Conservation (phyloP, 37 sponge, comb jelly and placozoan genomes). For the Lycopodina hypogea region DNA sequence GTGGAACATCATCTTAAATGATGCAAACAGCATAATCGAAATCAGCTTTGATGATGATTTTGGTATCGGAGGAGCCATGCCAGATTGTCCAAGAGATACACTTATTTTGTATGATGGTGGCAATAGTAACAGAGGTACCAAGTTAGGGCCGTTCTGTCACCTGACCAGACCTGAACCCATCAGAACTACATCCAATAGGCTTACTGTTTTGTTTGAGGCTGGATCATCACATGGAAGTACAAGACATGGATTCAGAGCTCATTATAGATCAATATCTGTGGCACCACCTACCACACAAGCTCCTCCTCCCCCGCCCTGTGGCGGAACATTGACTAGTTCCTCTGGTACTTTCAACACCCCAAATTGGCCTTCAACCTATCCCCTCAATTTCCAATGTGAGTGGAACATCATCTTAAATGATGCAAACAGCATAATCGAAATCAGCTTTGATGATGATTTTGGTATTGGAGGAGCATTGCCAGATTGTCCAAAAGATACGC, state of each 20-base stretch:
- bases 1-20: no score
- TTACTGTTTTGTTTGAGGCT: background rate
- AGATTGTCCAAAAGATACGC: background rate
- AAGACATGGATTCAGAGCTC: slow-evolving; percentile 1
- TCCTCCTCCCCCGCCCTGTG: background rate
- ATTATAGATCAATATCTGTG: background rate
- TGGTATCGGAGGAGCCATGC: background rate
- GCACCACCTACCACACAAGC: background rate
- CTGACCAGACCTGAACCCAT: background rate
- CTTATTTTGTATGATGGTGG: background rate
- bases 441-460: background rate
- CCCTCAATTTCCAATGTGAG: background rate
- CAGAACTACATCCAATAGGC: background rate
- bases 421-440: background rate
- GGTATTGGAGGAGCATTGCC: slow-evolving; percentile 3
- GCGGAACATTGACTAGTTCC: background rate
- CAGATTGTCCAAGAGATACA: background rate
- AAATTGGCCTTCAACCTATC: background rate
- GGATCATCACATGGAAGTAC: background rate
- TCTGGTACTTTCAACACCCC: slow-evolving; percentile 4
- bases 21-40: background rate
- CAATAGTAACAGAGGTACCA: background rate
- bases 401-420: background rate
- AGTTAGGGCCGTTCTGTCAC: no score
- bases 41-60: no score